phyloP scores from a whole-genome alignment of 2,888 invertebrate species.

The Chloroclystis v-ata region DNA sequence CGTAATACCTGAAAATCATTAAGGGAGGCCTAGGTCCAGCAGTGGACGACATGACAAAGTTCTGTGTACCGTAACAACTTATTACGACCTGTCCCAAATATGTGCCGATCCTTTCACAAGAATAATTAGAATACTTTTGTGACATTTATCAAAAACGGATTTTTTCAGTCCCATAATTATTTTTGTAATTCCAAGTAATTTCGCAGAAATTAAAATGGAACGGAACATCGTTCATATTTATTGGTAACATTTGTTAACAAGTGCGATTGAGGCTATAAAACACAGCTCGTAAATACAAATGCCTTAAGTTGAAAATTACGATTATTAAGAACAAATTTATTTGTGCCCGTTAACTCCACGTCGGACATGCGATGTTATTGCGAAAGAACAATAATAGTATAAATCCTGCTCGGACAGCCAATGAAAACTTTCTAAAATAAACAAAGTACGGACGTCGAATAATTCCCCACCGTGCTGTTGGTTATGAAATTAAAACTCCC shows the following conservation, averaged over 20 bases:
- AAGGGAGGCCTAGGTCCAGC: too few species aligned
- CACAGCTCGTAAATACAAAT: neutral
- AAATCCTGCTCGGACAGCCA: constrained; percentile 6
- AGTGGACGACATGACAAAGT: too few species aligned
- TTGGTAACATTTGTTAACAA: neutral
- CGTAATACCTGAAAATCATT: too few species aligned
- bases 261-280: neutral
- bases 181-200: too few species aligned
- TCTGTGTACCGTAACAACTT: too few species aligned
- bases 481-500: constrained; percentile 19
- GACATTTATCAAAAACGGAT: too few species aligned
- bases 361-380: neutral
- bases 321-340: neutral
- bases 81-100: too few species aligned
- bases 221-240: too few species aligned
- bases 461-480: constrained; percentile 15
- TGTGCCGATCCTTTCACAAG: too few species aligned
- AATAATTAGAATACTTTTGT: too few species aligned
- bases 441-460: constrained; percentile 6
- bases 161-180: too few species aligned
- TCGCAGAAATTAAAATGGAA: too few species aligned
- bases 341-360: neutral
- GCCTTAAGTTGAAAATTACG: neutral
- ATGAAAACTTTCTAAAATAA: constrained; percentile 15
- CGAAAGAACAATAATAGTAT: constrained; percentile 7